Conservation (phyloP, 2,113 vertebrate genomes). For the Alosa alosa region DNA sequence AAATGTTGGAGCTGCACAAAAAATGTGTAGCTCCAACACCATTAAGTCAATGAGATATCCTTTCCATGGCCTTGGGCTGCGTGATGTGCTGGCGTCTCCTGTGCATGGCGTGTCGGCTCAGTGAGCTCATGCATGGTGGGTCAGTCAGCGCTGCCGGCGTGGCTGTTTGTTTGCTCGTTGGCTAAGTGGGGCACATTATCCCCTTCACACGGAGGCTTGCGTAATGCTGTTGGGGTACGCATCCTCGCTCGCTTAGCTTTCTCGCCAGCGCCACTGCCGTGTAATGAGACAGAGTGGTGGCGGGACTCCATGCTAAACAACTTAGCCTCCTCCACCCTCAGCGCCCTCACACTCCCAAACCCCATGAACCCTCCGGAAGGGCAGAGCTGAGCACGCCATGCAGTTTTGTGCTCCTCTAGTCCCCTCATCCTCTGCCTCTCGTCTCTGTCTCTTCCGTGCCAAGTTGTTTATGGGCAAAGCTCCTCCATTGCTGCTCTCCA, state of each 20-base stretch:
- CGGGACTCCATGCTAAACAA: background rate
- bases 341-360: background rate
- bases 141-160: background rate
- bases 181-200: background rate
- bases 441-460: background rate
- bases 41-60: background rate
- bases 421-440: background rate
- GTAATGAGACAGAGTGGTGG: background rate
- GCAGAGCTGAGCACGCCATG: background rate
- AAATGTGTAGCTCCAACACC: background rate
- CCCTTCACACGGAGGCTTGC: background rate
- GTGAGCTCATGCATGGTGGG: background rate
- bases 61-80: background rate
- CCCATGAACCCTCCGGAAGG: background rate
- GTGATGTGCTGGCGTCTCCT: background rate
- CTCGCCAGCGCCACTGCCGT: background rate
- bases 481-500: background rate
- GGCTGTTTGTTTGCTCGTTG: conserved; percentile 7
- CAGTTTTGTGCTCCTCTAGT: background rate
- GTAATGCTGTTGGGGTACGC: background rate
- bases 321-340: background rate
- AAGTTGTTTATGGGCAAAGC: background rate
- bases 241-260: background rate
- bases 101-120: background rate
- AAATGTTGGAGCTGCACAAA: background rate